Evolutionary conservation across 2,888 invertebrate species (phyloP).

Genomic region (Cepaea hortensis): DNA sequence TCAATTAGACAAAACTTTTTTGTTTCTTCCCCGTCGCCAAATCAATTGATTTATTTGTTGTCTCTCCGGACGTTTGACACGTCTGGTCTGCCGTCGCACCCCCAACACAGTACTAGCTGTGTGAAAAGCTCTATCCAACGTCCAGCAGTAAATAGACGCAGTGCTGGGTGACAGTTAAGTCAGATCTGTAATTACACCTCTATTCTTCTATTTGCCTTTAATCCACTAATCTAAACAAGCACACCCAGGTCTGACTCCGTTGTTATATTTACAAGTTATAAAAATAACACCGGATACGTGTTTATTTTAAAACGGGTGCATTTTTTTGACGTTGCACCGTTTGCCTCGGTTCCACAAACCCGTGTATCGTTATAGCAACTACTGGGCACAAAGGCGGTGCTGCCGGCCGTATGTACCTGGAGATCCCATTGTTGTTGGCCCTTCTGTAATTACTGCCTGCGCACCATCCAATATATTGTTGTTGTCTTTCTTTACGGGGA

Average conservation of each 20-base stretch:
- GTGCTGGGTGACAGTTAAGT: not conserved
- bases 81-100: not conserved
- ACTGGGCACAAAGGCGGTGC: too few species aligned
- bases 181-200: conserved; percentile 13
- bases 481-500: too few species aligned
- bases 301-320: not conserved
- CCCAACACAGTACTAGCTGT: not conserved
- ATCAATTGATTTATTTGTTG: conserved; percentile 32
- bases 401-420: too few species aligned
- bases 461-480: too few species aligned
- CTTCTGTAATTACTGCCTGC: too few species aligned
- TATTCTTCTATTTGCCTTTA: conserved; percentile 7
- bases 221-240: not conserved
- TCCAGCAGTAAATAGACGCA: not conserved
- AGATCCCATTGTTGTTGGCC: too few species aligned
- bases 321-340: not conserved
- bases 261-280: not conserved
- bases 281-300: not conserved
- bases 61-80: conserved; percentile 4
- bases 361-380: too few species aligned
- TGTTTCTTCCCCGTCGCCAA: conserved; percentile 3
- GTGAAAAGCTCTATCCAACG: conserved; percentile 1
- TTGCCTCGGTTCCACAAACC: not conserved
- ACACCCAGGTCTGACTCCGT: not conserved
- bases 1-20: conserved; percentile 27